Evolutionary conservation across 2,888 invertebrate genomes (phyloP).

Genomic region (Resseliella maxima): DNA sequence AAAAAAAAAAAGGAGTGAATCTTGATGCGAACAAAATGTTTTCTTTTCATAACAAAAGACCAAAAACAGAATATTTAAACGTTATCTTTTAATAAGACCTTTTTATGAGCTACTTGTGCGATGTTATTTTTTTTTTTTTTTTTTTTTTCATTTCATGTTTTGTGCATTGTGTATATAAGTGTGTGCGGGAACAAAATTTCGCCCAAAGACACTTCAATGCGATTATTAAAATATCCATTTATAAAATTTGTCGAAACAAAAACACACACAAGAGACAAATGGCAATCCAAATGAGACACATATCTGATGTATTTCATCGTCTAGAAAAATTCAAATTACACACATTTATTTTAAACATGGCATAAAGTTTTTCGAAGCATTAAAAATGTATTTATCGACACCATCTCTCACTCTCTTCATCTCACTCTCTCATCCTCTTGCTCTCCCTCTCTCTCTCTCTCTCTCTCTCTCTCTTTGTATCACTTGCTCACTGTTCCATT

Average conservation of each 20-base stretch:
- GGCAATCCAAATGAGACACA: background rate
- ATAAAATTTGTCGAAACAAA: background rate
- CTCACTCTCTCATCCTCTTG: background rate
- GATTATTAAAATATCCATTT: background rate
- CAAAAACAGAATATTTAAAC: background rate
- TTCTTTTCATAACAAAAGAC: background rate
- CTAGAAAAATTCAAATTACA: constrained; percentile 36
- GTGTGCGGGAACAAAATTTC: background rate
- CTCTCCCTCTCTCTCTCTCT: too few species aligned
- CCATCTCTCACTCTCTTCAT: background rate
- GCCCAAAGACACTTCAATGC: constrained; percentile 23
- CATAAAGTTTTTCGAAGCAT: constrained; percentile 38
- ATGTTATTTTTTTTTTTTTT: background rate
- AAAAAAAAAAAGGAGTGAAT: constrained; percentile 33
- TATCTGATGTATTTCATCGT: background rate
- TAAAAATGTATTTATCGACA: constrained; percentile 45
- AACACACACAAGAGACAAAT: background rate
- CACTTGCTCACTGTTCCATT: too few species aligned
- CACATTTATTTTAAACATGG: background rate
- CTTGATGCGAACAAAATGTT: background rate
- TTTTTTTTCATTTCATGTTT: background rate
- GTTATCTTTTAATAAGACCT: constrained; percentile 41
- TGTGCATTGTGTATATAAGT: too few species aligned
- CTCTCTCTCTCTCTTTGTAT: too few species aligned
- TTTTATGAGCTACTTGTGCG: background rate